Evolutionary conservation across 2,113 vertebrate genomes (phyloP), one percentile per base, ranked within the genome.

Genomic region (Alligator mississippiensis): DNA sequence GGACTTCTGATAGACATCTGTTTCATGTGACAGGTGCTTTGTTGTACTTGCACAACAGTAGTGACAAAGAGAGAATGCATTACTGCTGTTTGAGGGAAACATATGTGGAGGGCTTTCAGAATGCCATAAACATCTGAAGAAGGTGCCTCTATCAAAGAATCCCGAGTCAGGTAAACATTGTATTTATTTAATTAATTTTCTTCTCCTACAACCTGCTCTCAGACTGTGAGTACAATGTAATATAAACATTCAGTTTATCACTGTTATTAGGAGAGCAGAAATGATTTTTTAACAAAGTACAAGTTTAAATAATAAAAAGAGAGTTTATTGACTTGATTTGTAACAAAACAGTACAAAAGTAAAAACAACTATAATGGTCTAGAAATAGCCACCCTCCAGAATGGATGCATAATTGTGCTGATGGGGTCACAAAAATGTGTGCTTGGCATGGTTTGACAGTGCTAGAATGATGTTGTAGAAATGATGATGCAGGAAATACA

Each of bases 241-340:
- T 63, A 62, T 54, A n/a, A 66, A 12, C 38, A 93, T 94, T 24
- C 54, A 60, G 74, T 94, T 92, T 84, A 6, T 86, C 64, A 34
- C 19, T 61, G 10, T 79, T 28, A 54, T 58, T 75, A 61, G 5
- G 54, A 11, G 21, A 9, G 82, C 55, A 57, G 77, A 63, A 58
- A n/a, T 21, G 10, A 63, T 87, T 85, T 90, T 90, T 93, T 85
- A 87, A 59, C 82, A 90, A 87, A 87, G 66, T 82, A 38, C 76
- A 84, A 11, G 83, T 92, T 54, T 74, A 19, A 61, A 77, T 24
- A 87, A 6, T 60, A 90, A 88, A 64, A 64, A 57, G 74, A 57
- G 74, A 38, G 15, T 63, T 63, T 84, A 6, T 25, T 85, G 19
- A 5, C 84, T 79, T 87, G 22, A 84, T 22, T 3, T 63, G 12